Percentiles rank a stretch among this genome's conserved stretches.
These are phyloP conservation scores for Myotis brandtii DNA, from an alignment of 2,113 vertebrate genomes.

Conservation along the genomic window DNA sequence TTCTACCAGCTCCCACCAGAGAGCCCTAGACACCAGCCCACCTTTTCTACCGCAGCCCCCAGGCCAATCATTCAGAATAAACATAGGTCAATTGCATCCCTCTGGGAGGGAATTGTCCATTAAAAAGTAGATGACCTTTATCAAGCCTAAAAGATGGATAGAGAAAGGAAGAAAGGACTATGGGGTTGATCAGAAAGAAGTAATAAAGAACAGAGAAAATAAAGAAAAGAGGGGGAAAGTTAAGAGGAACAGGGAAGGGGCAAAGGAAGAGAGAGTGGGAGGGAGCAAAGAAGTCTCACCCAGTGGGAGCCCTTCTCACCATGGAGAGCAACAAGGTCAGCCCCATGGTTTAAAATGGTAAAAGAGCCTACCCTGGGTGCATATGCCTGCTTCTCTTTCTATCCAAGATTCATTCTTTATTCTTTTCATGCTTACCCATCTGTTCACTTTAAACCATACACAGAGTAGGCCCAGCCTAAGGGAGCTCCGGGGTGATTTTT, in stretches of 20 bases:
- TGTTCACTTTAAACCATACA: constrained; percentile 44
- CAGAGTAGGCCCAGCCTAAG: not conserved
- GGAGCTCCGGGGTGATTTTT: not conserved
- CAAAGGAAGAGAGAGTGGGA: not conserved
- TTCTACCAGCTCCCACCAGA: not conserved
- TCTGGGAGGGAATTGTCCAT: constrained; percentile 60
- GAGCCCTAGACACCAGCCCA: not conserved
- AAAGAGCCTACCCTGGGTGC: constrained; percentile 66
- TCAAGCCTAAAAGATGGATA: constrained; percentile 52
- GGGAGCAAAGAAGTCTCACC: not conserved
- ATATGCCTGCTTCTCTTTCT: constrained; percentile 27
- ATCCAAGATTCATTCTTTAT: constrained; percentile 30
- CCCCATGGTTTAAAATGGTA: constrained; percentile 56
- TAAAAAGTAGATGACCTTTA: constrained; percentile 63
- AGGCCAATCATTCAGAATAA: constrained; percentile 65
- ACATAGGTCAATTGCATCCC: constrained; percentile 47
- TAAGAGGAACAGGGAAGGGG: fast-evolving
- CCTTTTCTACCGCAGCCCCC: constrained; percentile 6
- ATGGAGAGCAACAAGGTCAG: constrained; percentile 75
- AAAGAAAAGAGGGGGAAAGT: not conserved
- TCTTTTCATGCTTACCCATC: constrained; percentile 34
- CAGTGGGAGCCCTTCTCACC: constrained; percentile 60
- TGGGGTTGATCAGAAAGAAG: not conserved
- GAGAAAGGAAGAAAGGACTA: not conserved
- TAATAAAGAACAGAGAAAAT: not conserved